Conservation (phyloP, 35 echinoderm and acorn worm species). For the Chiridota heheva region DNA sequence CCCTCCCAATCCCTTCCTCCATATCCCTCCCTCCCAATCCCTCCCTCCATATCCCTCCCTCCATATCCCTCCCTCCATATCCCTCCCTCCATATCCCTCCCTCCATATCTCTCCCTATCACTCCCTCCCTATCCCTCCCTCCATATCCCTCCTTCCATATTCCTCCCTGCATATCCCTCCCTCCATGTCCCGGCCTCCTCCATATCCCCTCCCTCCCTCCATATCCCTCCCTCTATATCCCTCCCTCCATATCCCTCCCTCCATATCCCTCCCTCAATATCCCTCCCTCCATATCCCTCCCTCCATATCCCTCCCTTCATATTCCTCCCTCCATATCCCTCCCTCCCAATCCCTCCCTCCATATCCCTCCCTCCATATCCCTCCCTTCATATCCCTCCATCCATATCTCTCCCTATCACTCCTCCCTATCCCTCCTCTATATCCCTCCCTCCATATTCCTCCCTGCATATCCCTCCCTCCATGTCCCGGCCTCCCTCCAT, state of each 20-base stretch:
- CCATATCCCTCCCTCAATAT: not conserved
- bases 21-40: no score
- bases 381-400: not conserved
- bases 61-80: no score
- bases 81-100: no score
- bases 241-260: not conserved
- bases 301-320: not conserved
- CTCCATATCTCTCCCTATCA: no score
- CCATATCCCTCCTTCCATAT: no score
- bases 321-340: not conserved
- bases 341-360: not conserved
- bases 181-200: no score
- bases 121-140: no score
- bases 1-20: no score
- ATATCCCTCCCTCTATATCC: no score
- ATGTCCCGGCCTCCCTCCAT: not conserved
- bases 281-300: not conserved
- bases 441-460: not conserved
- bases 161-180: no score
- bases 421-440: not conserved
- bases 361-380: not conserved
- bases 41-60: no score
- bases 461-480: not conserved
- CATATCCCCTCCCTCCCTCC: no score
- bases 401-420: not conserved